Percentiles rank a stretch among this genome's conserved stretches.
These are phyloP conservation scores for Drosophila varians DNA, from an alignment of 1,140 invertebrate genomes.

Conservation along the genomic window DNA sequence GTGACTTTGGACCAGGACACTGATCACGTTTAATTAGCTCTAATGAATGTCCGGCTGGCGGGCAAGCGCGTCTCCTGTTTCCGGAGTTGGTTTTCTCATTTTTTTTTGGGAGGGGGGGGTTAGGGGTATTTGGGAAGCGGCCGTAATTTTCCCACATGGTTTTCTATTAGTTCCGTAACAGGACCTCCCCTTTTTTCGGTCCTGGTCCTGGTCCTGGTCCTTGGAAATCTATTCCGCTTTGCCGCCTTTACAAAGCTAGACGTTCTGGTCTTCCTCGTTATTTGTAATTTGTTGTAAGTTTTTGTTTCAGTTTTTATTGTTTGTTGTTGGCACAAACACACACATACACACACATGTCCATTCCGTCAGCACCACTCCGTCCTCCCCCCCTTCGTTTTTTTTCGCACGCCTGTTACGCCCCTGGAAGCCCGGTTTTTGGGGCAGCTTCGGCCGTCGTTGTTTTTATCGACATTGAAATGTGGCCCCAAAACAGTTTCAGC, in stretches of 20 bases:
- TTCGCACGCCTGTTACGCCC: not conserved
- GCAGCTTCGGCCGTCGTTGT: constrained; percentile 44
- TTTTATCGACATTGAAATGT: constrained; percentile 82
- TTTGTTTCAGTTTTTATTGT: constrained; percentile 77
- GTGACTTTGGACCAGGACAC: not conserved
- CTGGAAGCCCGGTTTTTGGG: not conserved
- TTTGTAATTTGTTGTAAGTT: constrained; percentile 80
- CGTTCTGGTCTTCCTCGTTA: constrained; percentile 64
- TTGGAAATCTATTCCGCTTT: constrained; percentile 11
- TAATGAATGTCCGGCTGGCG: constrained; percentile 71
- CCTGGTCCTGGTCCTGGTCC: too few relatives aligned
- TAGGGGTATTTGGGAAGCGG: not conserved
- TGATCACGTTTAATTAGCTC: constrained; percentile 69
- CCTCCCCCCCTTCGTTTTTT: constrained; percentile 2
- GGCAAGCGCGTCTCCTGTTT: constrained; percentile 28
- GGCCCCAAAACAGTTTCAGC: constrained; percentile 82
- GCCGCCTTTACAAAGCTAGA: not conserved
- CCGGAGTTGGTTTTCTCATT: constrained; percentile 23
- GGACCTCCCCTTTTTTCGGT: not conserved
- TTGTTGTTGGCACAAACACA: constrained; percentile 10
- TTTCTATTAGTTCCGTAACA: constrained; percentile 56
- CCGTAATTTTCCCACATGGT: constrained; percentile 62
- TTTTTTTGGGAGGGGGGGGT: not conserved
- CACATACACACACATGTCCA: not conserved
- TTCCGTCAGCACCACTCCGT: too few relatives aligned